These are phyloP conservation scores for Eristalis intricaria DNA, from an alignment of 2,888 invertebrate genomes.

Conservation along the genomic window DNA sequence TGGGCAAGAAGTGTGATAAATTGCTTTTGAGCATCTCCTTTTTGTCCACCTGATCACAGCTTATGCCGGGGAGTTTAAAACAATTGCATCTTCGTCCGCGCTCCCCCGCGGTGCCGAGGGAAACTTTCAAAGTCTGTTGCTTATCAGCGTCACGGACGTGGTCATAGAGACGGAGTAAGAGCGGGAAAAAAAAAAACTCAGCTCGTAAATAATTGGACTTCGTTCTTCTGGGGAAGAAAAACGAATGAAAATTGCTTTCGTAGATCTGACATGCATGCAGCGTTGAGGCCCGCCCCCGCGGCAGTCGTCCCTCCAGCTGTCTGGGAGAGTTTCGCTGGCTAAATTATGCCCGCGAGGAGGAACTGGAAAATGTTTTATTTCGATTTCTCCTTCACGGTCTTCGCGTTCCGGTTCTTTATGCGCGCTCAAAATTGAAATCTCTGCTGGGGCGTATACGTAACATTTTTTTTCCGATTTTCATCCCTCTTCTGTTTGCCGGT, in stretches of 20 bases:
- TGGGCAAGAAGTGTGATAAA: neutral
- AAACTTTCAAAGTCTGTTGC: conserved; percentile 30
- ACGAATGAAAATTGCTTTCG: neutral
- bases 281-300: neutral
- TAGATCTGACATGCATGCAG: neutral
- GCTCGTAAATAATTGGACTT: neutral
- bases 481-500: neutral
- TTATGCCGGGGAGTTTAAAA: neutral
- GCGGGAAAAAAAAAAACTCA: neutral
- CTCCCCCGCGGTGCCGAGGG: neutral
- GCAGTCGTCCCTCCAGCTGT: neutral
- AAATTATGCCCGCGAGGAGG: neutral
- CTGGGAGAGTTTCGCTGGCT: neutral
- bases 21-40: neutral
- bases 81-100: neutral
- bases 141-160: conserved; percentile 25
- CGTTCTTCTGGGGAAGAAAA: neutral
- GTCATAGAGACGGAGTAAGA: conserved; percentile 6
- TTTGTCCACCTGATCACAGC: neutral
- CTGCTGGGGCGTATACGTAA: neutral
- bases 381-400: neutral
- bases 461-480: neutral
- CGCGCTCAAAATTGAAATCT: neutral
- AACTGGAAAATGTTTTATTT: neutral
- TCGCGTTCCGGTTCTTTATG: neutral